Conservation (phyloP, 2,888 invertebrate species). For the Harmothoe impar region DNA sequence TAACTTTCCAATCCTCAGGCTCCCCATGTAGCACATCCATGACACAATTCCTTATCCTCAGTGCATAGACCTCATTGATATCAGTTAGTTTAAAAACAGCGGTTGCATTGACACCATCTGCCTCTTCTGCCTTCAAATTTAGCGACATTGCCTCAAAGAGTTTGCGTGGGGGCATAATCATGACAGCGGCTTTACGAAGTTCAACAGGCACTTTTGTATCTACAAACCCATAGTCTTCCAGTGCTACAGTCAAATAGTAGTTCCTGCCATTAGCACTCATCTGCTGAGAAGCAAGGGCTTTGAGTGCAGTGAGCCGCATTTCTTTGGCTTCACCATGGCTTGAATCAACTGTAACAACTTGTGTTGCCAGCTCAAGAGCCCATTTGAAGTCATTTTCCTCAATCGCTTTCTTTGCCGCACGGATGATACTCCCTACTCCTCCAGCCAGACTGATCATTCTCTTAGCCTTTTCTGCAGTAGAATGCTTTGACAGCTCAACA, state of each 20-base stretch:
- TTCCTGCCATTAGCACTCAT: slow-evolving; percentile 76
- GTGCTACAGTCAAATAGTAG: slow-evolving; percentile 75
- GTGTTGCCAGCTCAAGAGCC: slow-evolving; percentile 75
- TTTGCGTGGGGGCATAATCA: neutral
- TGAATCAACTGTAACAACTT: slow-evolving; percentile 69
- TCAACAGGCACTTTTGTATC: neutral
- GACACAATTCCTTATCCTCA: slow-evolving; percentile 74
- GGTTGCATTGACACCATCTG: slow-evolving; percentile 64
- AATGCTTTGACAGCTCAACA: slow-evolving; percentile 63
- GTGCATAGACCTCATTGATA: slow-evolving; percentile 68
- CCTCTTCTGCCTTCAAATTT: slow-evolving; percentile 72
- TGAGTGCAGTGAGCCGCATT: slow-evolving; percentile 73
- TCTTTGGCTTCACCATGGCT: slow-evolving; percentile 70
- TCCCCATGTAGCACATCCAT: slow-evolving; percentile 65
- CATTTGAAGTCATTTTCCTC: slow-evolving; percentile 74
- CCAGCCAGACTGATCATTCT: slow-evolving; percentile 73
- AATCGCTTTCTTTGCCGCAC: slow-evolving; percentile 70
- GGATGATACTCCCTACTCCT: slow-evolving; percentile 70
- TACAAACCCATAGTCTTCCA: slow-evolving; percentile 72
- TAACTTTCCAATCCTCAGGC: slow-evolving; percentile 69
- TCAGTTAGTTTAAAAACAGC: slow-evolving; percentile 71
- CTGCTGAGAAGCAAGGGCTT: slow-evolving; percentile 70
- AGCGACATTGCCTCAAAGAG: slow-evolving; percentile 71
- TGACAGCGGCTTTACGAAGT: neutral
- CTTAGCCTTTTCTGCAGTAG: slow-evolving; percentile 71